Evolutionary conservation across 2,888 invertebrate species (phyloP), one percentile per base, ranked within the genome.

Genomic region (Heteromurus nitidus): DNA sequence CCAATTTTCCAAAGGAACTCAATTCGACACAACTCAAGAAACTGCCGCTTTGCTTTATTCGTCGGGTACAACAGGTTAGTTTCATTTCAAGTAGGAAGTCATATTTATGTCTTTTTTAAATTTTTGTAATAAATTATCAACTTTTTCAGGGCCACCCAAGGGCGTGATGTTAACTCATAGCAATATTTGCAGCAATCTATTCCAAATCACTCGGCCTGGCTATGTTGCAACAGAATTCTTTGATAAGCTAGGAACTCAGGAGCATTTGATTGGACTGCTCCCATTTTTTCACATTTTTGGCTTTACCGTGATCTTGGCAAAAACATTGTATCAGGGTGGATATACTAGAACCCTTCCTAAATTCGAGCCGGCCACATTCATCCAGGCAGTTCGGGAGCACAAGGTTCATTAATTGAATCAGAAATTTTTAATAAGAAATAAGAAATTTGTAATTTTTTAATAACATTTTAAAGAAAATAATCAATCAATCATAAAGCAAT

Each of bases 251-350:
- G 65, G 53, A 13, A 3, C 7, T 68, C 94, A 94, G 89, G 94
- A 94, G 72, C 89, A 92, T 0, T 83, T 93, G 0, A 92, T 95
- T 0, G 92, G 92, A 28, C 91, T 96, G 20, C 89, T 95, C 9
- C 95, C 95, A 2, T 94, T 94, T 89, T 95, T 93, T 90, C 95
- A 95, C 88, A 94, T 94, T 83, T 95, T 93, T 88, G 95, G 95
- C 0, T 93, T 94, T 88, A 93, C 93, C 85, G 92, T 92, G 3
- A 91, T 94, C 26, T 89, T 94, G 87, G 92, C 93, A 85, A 90
- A 91, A 67, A 90, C 91, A 31, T 88, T 94, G 1, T 88, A 89
- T 65, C 88, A 91, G 64, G 94, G 94, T 13, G 90, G 91, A 22
- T 93, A 93, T 83, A 79, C 93, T 3, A 90, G 94, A 2, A 92